Percentiles rank a stretch among this genome's conserved stretches.
Conservation (phyloP, 2,113 vertebrate species). For the Arothron firmamentum region DNA sequence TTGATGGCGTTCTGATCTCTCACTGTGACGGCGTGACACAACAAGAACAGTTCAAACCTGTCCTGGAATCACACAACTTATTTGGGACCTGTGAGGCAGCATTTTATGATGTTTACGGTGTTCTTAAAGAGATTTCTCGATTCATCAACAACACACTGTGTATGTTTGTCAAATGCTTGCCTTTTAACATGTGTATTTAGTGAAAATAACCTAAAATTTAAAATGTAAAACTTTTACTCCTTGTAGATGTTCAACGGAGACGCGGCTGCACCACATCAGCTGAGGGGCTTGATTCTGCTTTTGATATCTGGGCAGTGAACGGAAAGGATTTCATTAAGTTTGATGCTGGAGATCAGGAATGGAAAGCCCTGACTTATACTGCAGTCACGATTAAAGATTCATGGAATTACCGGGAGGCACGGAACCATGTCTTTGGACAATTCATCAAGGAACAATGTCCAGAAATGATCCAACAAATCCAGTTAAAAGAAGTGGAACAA, state of each 20-base stretch:
- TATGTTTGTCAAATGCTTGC: neutral
- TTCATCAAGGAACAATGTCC: too few relatives aligned
- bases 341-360: too few relatives aligned
- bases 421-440: too few relatives aligned
- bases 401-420: too few relatives aligned
- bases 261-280: neutral
- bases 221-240: neutral
- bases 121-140: neutral
- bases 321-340: neutral
- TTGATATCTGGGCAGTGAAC: neutral
- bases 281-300: neutral
- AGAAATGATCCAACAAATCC: too few relatives aligned
- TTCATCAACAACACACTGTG: neutral
- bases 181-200: neutral
- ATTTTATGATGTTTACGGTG: neutral
- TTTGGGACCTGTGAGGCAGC: too few relatives aligned
- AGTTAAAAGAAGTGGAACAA: too few relatives aligned
- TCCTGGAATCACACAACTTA: neutral
- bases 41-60: too few relatives aligned
- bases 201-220: neutral
- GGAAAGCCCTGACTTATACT: too few relatives aligned
- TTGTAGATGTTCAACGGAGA: neutral
- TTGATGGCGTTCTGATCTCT: too few relatives aligned
- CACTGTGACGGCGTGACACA: too few relatives aligned
- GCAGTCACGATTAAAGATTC: too few relatives aligned